Percentiles rank a stretch among this genome's conserved stretches.
These are phyloP conservation scores for Octopus bimaculoides DNA, from an alignment of 1,140 invertebrate genomes.

Conservation along the genomic window DNA sequence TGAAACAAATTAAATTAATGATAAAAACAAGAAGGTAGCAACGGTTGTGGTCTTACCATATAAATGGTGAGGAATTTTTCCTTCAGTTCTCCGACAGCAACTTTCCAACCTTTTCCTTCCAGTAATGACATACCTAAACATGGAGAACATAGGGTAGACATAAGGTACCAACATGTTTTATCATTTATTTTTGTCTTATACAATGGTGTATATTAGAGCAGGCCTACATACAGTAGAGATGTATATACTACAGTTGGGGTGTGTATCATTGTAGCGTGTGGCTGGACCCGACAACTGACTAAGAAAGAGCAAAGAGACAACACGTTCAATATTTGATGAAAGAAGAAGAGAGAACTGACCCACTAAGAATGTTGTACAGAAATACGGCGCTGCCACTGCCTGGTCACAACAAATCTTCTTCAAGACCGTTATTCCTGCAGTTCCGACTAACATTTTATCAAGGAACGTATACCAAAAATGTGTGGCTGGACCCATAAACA, in stretches of 20 bases:
- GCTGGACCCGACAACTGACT: background rate
- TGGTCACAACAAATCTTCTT: conserved; percentile 89
- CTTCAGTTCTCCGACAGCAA: conserved; percentile 36
- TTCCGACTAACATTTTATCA: conserved; percentile 70
- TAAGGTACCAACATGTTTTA: too few species aligned
- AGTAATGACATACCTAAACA: conserved; percentile 38
- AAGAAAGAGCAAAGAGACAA: background rate
- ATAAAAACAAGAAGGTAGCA: background rate
- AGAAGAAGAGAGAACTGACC: conserved; percentile 71
- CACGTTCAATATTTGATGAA: conserved; percentile 35
- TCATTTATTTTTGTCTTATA: too few species aligned
- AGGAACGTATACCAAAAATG: conserved; percentile 61
- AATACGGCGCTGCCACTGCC: conserved; percentile 80
- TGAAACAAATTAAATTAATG: background rate
- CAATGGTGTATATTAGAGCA: too few species aligned
- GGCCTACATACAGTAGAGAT: too few species aligned
- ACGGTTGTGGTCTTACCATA: conserved; percentile 28
- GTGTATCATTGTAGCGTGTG: too few species aligned
- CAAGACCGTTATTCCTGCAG: conserved; percentile 67
- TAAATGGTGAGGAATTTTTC: conserved; percentile 47
- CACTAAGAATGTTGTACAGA: conserved; percentile 79
- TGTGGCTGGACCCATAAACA: conserved; percentile 40
- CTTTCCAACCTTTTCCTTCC: conserved; percentile 35
- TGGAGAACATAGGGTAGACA: background rate
- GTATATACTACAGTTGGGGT: too few species aligned